phyloP scores from a whole-genome alignment of 1,140 invertebrate species.

The Drosophila melanica region DNA sequence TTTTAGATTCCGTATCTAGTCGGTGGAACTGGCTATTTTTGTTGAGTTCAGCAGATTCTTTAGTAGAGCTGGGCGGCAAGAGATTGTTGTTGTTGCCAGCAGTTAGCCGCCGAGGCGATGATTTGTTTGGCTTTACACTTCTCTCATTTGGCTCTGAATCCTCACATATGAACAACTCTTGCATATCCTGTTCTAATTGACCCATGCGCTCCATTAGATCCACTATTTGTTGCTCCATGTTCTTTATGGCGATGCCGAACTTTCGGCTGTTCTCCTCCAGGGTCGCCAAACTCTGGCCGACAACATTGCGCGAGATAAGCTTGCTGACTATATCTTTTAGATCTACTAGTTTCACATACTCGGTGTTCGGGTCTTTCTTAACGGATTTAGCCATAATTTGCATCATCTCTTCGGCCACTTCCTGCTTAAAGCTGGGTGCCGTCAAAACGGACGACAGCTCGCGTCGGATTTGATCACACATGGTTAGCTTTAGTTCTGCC shows the following conservation, averaged over 20 bases:
- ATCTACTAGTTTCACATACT: neutral
- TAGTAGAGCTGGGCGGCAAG: no score
- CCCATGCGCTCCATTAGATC: neutral
- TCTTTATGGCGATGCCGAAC: neutral
- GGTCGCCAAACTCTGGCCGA: neutral
- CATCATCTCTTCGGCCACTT: neutral
- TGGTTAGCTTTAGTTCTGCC: neutral
- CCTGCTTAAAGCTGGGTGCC: neutral
- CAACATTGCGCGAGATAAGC: neutral
- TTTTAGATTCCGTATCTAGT: neutral
- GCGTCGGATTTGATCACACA: neutral
- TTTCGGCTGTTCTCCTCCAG: neutral
- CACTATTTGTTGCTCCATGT: neutral
- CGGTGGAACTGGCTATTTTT: neutral
- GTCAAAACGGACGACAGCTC: neutral
- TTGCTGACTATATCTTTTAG: neutral
- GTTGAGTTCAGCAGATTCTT: neutral
- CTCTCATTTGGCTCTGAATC: no score
- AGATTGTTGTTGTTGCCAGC: no score
- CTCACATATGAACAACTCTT: neutral
- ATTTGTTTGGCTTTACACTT: no score
- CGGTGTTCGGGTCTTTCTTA: neutral
- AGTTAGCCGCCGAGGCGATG: neutral
- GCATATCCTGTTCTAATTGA: neutral
- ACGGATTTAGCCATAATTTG: no score